These are phyloP conservation scores for Cantharis lateralis DNA, from an alignment of 2,888 invertebrate species.

Conservation along the genomic window DNA sequence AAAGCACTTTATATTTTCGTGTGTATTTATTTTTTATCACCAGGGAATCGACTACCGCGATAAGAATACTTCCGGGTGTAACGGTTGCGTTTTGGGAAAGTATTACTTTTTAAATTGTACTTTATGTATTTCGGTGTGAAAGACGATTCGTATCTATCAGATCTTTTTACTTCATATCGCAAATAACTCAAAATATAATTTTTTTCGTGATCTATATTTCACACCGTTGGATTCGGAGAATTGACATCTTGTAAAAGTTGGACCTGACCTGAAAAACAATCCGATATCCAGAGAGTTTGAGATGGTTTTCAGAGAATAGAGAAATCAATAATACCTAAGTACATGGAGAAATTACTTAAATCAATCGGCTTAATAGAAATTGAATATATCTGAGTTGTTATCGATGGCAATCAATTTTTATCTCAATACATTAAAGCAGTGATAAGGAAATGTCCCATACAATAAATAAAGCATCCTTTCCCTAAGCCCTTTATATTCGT, in stretches of 20 bases:
- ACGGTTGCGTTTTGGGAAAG: background rate
- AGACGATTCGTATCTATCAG: background rate
- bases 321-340: background rate
- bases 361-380: background rate
- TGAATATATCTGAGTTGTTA: background rate
- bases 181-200: background rate
- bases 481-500: conserved; percentile 2
- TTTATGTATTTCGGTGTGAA: background rate
- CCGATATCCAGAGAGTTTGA: background rate
- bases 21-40: background rate
- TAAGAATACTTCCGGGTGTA: background rate
- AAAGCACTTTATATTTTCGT: background rate
- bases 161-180: background rate
- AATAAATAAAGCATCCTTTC: background rate
- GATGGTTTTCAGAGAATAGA: background rate
- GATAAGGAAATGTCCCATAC: background rate
- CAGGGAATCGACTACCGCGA: background rate
- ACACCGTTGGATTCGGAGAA: background rate
- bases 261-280: background rate
- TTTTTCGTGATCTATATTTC: background rate
- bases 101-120: background rate
- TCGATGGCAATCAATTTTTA: background rate
- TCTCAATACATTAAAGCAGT: background rate
- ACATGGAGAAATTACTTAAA: background rate
- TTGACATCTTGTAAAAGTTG: background rate